A percentile compares a stretch with the other conserved stretches of the same genome.
Conservation (phyloP, 2,797 vertebrate genomes). For the Premnoplex brunnescens region DNA sequence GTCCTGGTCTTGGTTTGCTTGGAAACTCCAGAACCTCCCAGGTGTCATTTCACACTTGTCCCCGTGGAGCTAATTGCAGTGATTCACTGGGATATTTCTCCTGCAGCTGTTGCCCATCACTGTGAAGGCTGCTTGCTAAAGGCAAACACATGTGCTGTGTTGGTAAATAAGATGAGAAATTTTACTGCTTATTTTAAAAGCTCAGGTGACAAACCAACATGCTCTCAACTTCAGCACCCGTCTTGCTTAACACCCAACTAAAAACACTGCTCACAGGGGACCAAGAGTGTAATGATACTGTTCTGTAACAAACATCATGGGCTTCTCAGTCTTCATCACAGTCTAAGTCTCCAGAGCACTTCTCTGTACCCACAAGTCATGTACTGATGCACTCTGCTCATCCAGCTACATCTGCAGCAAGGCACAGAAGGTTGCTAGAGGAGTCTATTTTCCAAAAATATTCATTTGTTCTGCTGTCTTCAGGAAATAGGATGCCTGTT, state of each 20-base stretch:
- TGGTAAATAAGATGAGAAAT: neutral
- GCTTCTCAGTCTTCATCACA: fast-evolving
- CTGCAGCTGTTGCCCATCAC: neutral
- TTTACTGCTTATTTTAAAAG: neutral
- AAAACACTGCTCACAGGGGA: neutral
- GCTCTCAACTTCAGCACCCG: neutral
- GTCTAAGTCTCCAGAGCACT: neutral
- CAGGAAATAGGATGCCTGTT: slow-evolving; percentile 3
- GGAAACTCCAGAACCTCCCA: neutral
- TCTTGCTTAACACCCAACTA: neutral
- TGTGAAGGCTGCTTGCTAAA: neutral
- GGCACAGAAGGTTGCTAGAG: neutral
- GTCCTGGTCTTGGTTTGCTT: neutral
- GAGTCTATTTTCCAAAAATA: neutral
- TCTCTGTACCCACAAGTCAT: neutral
- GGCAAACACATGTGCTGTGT: neutral
- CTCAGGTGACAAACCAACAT: neutral
- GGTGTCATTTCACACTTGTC: neutral
- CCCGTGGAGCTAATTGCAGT: neutral
- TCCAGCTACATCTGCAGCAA: neutral
- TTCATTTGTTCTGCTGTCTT: slow-evolving; percentile 20
- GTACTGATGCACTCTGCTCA: neutral
- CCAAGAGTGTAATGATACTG: neutral
- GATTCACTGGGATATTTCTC: neutral
- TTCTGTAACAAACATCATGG: neutral